Evolutionary conservation across 2,113 vertebrate genomes (phyloP).

Genomic region (Microcebus murinus): DNA sequence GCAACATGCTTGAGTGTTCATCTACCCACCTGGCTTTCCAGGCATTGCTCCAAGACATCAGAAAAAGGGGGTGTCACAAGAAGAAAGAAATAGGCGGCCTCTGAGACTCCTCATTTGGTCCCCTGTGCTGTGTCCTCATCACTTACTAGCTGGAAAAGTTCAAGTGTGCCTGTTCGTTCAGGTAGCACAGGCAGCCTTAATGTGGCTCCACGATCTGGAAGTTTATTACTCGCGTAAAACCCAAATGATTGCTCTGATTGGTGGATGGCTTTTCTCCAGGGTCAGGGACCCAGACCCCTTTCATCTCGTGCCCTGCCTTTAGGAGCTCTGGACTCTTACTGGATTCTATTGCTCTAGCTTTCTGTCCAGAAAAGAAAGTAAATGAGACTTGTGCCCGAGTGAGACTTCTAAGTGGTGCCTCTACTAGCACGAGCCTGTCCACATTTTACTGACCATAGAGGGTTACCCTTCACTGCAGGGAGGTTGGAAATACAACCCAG

Average conservation of each 20-base stretch:
- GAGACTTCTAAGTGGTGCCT: not conserved
- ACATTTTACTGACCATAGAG: too few relatives aligned
- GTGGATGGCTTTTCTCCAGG: not conserved
- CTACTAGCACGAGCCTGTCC: not conserved
- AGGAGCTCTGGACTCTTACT: not conserved
- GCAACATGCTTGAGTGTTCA: not conserved
- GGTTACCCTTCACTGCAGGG: not conserved
- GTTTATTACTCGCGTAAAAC: too few relatives aligned
- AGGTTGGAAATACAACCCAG: not conserved
- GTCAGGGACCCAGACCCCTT: not conserved
- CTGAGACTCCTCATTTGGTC: not conserved
- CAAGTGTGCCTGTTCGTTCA: not conserved
- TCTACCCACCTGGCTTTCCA: not conserved
- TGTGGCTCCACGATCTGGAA: not conserved
- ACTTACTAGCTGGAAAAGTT: not conserved
- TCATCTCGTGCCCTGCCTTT: not conserved
- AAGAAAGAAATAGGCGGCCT: not conserved
- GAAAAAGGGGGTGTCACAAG: not conserved
- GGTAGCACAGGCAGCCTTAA: not conserved
- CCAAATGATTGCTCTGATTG: not conserved
- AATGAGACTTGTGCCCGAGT: not conserved
- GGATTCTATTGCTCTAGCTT: not conserved
- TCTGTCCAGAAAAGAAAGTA: not conserved
- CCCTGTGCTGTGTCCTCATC: accelerated
- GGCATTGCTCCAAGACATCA: not conserved